Evolutionary conservation across 2,797 vertebrate species (phyloP), one percentile per base, ranked within the genome.

Genomic region (Onychomys arenicola): DNA sequence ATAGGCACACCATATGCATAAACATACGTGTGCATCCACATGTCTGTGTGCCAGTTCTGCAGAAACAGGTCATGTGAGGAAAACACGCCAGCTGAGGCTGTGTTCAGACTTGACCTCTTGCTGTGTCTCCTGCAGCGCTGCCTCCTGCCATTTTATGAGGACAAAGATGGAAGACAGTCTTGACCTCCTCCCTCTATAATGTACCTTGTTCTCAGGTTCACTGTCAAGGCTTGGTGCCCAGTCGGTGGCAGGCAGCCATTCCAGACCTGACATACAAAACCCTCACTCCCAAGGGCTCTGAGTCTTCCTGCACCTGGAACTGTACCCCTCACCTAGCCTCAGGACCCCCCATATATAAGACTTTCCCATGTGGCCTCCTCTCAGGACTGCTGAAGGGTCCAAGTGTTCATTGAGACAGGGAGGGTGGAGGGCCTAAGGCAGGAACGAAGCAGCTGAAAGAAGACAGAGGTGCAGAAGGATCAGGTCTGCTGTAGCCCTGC

Each of bases 11-110:
- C 29, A 27, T 43, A 27, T 32, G 19, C 55, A 73, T 55, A 52
- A 78, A 73, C 73, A 63, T 0, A 29, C 29, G 7, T 40, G 49
- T n/a, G 27, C 10, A 27, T 2, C 49, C 59, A 55, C 57, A 17
- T 13, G 55, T 29, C 43, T 17, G 0, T 16, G 1, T 57, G 37
- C 32, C 27, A 34, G 7, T 8, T 12, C 9, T 6, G 3, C 5
- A 61, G 75, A 37, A 71, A 32, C 59, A 69, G 43, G 11, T 14
- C 21, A 5, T 9, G 55, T 14, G 59, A 92, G 40, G 91, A 77
- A 61, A 43, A 43, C 25, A 40, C 21, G 69, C 12, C 5, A 27
- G 63, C 73, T 4, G 25, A 85, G 43, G 27, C 19, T 25, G 40
- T 46, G 37, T 9, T 76, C 49, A 63, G 2, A 55, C 12, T 25